Percentiles rank a stretch among this genome's conserved stretches.
phyloP scores from a whole-genome alignment of 2,888 invertebrate species.

The Yponomeuta malinellus region DNA sequence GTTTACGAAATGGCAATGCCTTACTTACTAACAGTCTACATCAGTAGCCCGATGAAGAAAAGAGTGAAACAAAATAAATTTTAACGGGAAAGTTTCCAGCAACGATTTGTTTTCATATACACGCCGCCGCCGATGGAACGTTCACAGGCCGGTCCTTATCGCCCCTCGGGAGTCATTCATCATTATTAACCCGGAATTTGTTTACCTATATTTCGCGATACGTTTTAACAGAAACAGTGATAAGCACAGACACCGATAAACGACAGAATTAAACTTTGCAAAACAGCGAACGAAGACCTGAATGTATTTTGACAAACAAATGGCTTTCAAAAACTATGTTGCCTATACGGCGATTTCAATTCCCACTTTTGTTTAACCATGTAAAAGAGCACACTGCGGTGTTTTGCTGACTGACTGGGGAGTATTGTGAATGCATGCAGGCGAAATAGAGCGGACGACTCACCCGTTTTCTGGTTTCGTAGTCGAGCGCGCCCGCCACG shows the following conservation, averaged over 20 bases:
- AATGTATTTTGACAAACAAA: neutral
- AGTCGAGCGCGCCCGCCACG: conserved; percentile 97
- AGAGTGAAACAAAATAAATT: conserved; percentile 28
- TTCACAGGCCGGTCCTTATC: conserved; percentile 26
- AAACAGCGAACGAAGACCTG: neutral
- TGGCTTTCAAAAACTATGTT: neutral
- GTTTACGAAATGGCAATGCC: conserved; percentile 13
- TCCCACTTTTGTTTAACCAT: conserved; percentile 1
- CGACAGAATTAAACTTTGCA: neutral
- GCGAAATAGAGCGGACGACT: conserved; percentile 50
- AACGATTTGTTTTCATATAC: conserved; percentile 30
- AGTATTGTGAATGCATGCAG: conserved; percentile 14
- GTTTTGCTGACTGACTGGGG: neutral
- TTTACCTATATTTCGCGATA: conserved; percentile 2
- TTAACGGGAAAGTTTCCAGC: conserved; percentile 22
- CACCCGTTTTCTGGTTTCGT: conserved; percentile 96
- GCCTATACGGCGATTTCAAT: neutral
- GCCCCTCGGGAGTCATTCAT: conserved; percentile 31
- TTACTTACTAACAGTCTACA: neutral
- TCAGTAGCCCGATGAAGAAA: conserved; percentile 11
- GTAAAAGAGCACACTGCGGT: neutral
- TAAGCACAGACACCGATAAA: neutral
- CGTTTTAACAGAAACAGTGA: too few species aligned
- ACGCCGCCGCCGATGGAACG: neutral
- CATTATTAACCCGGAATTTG: conserved; percentile 31